These are phyloP conservation scores for Galaxias olidus DNA, from an alignment of 2,797 vertebrate species.

Conservation along the genomic window DNA sequence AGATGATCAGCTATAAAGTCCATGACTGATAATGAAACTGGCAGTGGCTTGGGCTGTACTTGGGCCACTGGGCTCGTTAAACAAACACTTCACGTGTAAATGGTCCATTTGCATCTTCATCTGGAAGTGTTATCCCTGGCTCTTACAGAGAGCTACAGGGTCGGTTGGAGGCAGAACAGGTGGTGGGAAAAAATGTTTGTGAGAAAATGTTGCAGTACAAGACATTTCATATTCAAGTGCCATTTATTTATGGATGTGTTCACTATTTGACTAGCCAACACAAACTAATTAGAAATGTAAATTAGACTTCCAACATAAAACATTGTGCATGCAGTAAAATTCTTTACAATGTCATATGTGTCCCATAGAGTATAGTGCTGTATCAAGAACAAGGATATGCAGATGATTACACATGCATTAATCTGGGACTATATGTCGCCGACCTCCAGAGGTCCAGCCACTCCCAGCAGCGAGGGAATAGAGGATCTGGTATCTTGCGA, in stretches of 20 bases:
- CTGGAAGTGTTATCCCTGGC: slow-evolving; percentile 5
- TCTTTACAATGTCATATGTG: background rate
- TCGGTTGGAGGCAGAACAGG: slow-evolving; percentile 11
- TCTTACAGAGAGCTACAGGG: slow-evolving; percentile 5
- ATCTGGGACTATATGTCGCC: slow-evolving; percentile 59
- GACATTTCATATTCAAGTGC: background rate
- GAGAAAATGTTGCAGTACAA: slow-evolving; percentile 8
- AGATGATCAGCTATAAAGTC: too few relatives aligned
- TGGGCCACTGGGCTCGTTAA: background rate
- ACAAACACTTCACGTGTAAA: background rate
- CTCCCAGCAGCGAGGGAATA: slow-evolving; percentile 54
- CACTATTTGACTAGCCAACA: background rate
- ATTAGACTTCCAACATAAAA: background rate
- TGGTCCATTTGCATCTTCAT: slow-evolving; percentile 11
- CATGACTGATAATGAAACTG: background rate
- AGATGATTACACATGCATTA: slow-evolving; percentile 48
- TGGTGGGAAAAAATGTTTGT: slow-evolving; percentile 11
- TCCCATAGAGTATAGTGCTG: slow-evolving; percentile 32
- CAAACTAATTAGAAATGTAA: background rate
- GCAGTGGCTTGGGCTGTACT: background rate
- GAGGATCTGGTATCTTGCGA: slow-evolving; percentile 43
- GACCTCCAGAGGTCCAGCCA: slow-evolving; percentile 51
- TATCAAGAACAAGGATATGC: slow-evolving; percentile 46
- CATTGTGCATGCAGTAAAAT: background rate
- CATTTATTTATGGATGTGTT: background rate